Conservation (phyloP, 2,888 invertebrate species). For the Heteromurus nitidus region DNA sequence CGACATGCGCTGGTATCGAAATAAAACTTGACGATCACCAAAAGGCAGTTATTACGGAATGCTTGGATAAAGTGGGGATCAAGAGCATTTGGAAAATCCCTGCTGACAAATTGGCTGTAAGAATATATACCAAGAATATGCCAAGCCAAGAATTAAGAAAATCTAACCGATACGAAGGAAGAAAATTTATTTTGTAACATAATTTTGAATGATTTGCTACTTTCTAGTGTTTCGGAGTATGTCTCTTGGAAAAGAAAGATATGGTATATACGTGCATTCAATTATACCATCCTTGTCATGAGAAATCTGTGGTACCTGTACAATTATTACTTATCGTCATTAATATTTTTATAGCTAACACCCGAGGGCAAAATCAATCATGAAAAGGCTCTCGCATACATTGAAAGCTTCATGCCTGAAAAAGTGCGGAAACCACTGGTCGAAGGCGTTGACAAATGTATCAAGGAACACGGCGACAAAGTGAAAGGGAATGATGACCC, state of each 20-base stretch:
- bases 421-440: conserved; percentile 64
- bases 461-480: conserved; percentile 69
- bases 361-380: conserved; percentile 71
- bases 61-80: conserved; percentile 62
- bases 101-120: conserved; percentile 65
- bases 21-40: conserved; percentile 65
- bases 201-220: background rate
- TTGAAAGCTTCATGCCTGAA: conserved; percentile 69
- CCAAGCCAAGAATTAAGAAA: background rate
- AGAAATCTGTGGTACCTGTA: background rate
- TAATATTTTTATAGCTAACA: conserved; percentile 52
- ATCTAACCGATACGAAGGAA: background rate
- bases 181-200: background rate
- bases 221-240: conserved; percentile 68
- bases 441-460: conserved; percentile 70
- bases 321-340: background rate
- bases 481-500: conserved; percentile 59
- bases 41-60: conserved; percentile 65
- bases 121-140: background rate
- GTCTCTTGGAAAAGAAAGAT: conserved; percentile 68
- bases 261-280: conserved; percentile 55
- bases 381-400: conserved; percentile 67
- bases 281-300: background rate
- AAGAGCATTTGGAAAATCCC: conserved; percentile 70
- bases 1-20: conserved; percentile 64